Evolutionary conservation across 1,140 invertebrate genomes (phyloP).

Genomic region (Drosophila nigrodunni): DNA sequence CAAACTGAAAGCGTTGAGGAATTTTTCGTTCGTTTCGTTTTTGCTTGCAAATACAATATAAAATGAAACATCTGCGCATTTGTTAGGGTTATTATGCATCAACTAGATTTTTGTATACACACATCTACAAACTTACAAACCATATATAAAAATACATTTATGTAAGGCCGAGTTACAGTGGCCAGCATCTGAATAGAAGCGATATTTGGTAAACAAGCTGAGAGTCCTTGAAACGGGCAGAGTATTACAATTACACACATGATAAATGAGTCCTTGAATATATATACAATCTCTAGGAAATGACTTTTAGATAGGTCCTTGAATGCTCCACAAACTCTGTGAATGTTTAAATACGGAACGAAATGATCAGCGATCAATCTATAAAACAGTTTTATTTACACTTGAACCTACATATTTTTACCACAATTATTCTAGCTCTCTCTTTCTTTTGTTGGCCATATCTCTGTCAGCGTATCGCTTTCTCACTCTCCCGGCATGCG

Average conservation of each 20-base stretch:
- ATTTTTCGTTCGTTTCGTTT: constrained; percentile 62
- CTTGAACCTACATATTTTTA: constrained; percentile 36
- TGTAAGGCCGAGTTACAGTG: constrained; percentile 33
- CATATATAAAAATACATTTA: background rate
- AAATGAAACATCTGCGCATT: constrained; percentile 78
- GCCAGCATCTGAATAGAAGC: background rate
- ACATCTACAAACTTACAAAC: constrained; percentile 4
- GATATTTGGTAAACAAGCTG: constrained; percentile 9
- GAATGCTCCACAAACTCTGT: background rate
- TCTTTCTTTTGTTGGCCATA: constrained; percentile 7
- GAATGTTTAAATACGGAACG: background rate
- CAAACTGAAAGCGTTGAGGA: constrained; percentile 64
- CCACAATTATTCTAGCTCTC: constrained; percentile 52
- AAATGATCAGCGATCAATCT: background rate
- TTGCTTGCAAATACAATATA: constrained; percentile 57
- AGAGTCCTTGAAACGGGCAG: constrained; percentile 4
- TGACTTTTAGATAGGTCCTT: too few relatives aligned
- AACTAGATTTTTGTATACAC: constrained; percentile 55
- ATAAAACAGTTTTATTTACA: constrained; percentile 20
- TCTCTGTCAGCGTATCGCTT: constrained; percentile 11
- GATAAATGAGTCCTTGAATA: constrained; percentile 11
- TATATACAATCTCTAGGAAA: too few relatives aligned
- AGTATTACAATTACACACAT: background rate
- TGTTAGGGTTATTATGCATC: constrained; percentile 77
- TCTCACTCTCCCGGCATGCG: constrained; percentile 46